Base-by-base conservation (phyloP, 2,888 invertebrate species). In the Lottia scabra region DNA sequence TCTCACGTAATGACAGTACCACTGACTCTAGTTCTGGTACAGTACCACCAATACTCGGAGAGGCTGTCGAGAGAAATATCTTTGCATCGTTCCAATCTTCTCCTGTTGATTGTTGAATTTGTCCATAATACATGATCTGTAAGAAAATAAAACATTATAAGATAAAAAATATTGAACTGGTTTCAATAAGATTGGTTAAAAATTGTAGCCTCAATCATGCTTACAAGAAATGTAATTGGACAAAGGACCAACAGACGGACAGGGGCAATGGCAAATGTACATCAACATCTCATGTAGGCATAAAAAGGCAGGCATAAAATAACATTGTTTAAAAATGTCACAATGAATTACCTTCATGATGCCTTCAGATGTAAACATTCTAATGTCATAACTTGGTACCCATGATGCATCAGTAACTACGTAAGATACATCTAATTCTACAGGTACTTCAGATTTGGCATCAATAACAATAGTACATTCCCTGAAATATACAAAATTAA, bases 81-180 rank as follows among this genome's bases (percentile, higher is more conserved):
- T 89, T 87, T 56, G 86, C 84, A 73, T 90, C 87, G 5, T 71
- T 80, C 90, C 90, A 90, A 76, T 90, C 88, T 67, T 90, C 90
- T 0, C 86, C 88, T 26, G 90, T 90, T 67, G 84, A 84, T 79
- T 90, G 90, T 66, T 85, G 83, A 44, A 90, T 88, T 69, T 89
- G 71, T 5, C 90, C 90, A 78, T 88, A 88, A 80, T 90, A 90
- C 72, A 84, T 83, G 27, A 90, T 80, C 85, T 85, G 72, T 46
- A 63, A 74, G 27, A 27, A 38, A 26, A 62, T 30, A 30, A 30
- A 30, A 30, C 30, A 30, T 6, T 4, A 30, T 30, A 30, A 30
- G 30, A 4, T 30, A 4, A 2, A 2, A 30, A 30, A 30, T 6
- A 30, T n/a, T n/a, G n/a, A n/a, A n/a, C n/a, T n/a, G n/a, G n/a